Base-by-base conservation (phyloP, 2,797 vertebrate genomes). In the Cuculus canorus region DNA sequence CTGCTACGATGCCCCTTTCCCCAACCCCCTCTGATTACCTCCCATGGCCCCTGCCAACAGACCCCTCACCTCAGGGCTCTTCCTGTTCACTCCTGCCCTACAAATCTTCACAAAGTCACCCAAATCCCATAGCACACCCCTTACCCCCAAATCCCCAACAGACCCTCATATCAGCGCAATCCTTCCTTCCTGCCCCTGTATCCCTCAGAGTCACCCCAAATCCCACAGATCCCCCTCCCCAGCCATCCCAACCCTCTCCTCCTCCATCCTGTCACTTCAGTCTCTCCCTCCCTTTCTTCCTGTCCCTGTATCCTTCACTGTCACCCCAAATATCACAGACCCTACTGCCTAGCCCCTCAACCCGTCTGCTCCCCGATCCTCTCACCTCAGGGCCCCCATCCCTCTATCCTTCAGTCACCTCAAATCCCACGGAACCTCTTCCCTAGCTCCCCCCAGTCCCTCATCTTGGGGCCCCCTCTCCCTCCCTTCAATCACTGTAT, bases 1-100 rank as follows among this genome's bases (percentile, higher is more conserved):
- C 18, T 17, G 33, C 27, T 5, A 13, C 0, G 0, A 54, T 4
- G 13, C 27, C 43, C 30, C 35, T 13, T 41, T 24, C 56, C 39
- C 43, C 41, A 57, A 39, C 15, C 15, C 17, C 23, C 22, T 57
- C 41, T n/a, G 10, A 13, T 13, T 9, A 12, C 39, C 9, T 22
- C 33, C 48, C 52, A 17, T 2, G 21, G 45, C 3, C 8, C 5
- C 33, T 2, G 6, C 10, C 10, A 18, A 25, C 11, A 33, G 33
- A 52, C 7, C 35, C 50, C 41, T 22, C 30, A 13, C 8, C 30
- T 61, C 57, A 48, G 13, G 32, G 48, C 41, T 47, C 37, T 15
- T 39, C 2, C 15, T 19, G 9, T 33, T 37, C 27, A 14, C 9
- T 50, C 11, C 64, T 32, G 23, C 39, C 56, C 63, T 37, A 33